Base-by-base conservation (phyloP, 2,797 vertebrate genomes). In the Fistularia tabacaria region DNA sequence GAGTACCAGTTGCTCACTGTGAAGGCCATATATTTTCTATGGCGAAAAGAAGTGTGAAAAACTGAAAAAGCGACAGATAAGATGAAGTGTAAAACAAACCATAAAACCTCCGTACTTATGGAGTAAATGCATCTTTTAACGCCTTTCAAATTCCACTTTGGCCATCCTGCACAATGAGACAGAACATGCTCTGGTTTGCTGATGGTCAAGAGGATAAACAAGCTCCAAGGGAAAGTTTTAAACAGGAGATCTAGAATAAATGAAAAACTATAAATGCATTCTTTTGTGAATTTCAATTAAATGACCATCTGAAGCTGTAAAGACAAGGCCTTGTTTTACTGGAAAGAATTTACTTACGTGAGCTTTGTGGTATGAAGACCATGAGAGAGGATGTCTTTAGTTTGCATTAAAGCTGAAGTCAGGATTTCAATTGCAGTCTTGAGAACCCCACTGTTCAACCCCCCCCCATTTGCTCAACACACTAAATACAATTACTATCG, bases 171-270 rank as follows among this genome's bases (percentile, higher is more conserved):
- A 11, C 43, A 37, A 6, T 51, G 62, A 51, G 3, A 49, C 53
- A 57, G 63, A 57, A 66, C 56, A 57, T 64, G 66, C 51, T 78
- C 36, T 41, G 54, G 13, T 77, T 66, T 66, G 15, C 55, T 50
- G 49, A 51, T 43, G 62, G 65, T 9, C 25, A 25, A 25, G 64
- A 51, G 64, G 64, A 81, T 80, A 78, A 76, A 56, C 52, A 53
- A 47, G 61, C 54, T 67, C 55, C 61, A 64, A 59, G 46, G 48
- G 54, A 59, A 61, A 44, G 51, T 65, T 56, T 66, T 58, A 40
- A 53, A 45, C 13, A 44, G 38, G 54, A 62, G 46, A 64, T 69
- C 25, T 25, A 25, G 25, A 25, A 25, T 5, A 25, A 25, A 25
- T 25, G 2, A 3, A 25, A 25, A 3, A 3, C 5, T 2, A 25